Conservation (phyloP, 92 coral and sea anemone species). For the Epizoanthus scotinus region DNA sequence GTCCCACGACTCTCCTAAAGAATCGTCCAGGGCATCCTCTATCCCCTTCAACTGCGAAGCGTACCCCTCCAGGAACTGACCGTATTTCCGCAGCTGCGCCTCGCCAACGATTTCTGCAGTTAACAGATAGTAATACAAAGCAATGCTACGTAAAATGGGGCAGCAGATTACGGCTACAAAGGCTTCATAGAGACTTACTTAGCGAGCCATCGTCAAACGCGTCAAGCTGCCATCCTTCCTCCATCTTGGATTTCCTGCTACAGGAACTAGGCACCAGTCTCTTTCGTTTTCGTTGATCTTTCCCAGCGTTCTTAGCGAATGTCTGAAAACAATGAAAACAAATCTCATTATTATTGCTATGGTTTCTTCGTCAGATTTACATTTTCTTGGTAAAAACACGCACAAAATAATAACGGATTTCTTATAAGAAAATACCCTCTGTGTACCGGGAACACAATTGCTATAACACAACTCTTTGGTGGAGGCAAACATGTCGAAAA, state of each 20-base stretch:
- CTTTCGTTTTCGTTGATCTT: background rate
- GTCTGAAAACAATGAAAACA: background rate
- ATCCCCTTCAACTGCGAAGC: conserved; percentile 90
- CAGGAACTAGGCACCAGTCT: conserved; percentile 26
- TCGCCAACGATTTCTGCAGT: conserved; percentile 90
- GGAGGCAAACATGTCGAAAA: conserved; percentile 24
- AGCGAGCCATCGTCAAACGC: conserved; percentile 97
- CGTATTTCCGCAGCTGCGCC: conserved; percentile 90
- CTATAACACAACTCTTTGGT: background rate
- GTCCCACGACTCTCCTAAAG: conserved; percentile 97
- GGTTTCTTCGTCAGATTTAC: conserved; percentile 24
- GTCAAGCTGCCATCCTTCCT: conserved; percentile 90
- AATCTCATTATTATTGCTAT: conserved; percentile 19
- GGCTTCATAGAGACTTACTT: conserved; percentile 62
- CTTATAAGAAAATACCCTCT: background rate
- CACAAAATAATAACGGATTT: background rate
- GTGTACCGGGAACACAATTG: background rate
- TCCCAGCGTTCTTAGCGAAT: background rate
- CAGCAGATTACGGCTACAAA: no score
- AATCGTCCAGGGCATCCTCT: conserved; percentile 94
- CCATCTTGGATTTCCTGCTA: conserved; percentile 75
- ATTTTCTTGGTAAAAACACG: background rate
- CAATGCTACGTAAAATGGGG: background rate
- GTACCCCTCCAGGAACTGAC: conserved; percentile 91
- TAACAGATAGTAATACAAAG: background rate